These are phyloP conservation scores for Oncorhynchus mykiss DNA, from an alignment of 2,113 vertebrate genomes.

Conservation along the genomic window DNA sequence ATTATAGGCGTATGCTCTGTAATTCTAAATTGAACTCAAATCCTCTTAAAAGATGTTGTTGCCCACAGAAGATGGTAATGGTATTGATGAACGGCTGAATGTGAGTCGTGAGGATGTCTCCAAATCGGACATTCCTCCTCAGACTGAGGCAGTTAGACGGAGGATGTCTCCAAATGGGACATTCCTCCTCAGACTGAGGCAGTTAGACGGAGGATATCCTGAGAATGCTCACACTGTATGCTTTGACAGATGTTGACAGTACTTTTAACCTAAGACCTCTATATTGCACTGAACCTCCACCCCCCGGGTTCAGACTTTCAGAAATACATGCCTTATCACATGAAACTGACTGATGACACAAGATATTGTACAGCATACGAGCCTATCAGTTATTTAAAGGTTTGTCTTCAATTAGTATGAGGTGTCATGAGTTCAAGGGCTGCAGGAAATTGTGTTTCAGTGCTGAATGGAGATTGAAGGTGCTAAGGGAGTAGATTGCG, in stretches of 20 bases:
- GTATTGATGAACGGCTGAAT: slow-evolving; percentile 13
- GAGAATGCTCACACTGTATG: slow-evolving; percentile 26
- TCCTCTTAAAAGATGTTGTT: slow-evolving; percentile 3
- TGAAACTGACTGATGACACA: slow-evolving; percentile 59
- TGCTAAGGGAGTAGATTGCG: slow-evolving; percentile 28
- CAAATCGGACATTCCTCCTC: slow-evolving; percentile 15
- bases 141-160: slow-evolving; percentile 14
- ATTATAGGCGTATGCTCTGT: background rate
- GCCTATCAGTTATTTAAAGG: slow-evolving; percentile 57
- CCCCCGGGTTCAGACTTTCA: slow-evolving; percentile 57
- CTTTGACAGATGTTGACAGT: slow-evolving; percentile 47
- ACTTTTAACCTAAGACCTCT: slow-evolving; percentile 53
- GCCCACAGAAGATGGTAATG: slow-evolving; percentile 24
- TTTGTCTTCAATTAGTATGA: slow-evolving; percentile 55
- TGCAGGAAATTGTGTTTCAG: slow-evolving; percentile 52
- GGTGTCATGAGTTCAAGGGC: slow-evolving; percentile 69
- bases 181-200: slow-evolving; percentile 17
- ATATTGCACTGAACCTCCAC: slow-evolving; percentile 63
- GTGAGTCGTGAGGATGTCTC: slow-evolving; percentile 37
- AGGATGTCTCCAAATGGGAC: slow-evolving; percentile 34
- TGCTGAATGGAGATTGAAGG: slow-evolving; percentile 37
- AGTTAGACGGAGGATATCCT: slow-evolving; percentile 29
- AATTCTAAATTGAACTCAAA: background rate
- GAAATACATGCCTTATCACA: slow-evolving; percentile 69
- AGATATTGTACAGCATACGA: slow-evolving; percentile 55